Evolutionary conservation across 64 coral and sea anemone species (phyloP).

Genomic region (Trachythela sp.): DNA sequence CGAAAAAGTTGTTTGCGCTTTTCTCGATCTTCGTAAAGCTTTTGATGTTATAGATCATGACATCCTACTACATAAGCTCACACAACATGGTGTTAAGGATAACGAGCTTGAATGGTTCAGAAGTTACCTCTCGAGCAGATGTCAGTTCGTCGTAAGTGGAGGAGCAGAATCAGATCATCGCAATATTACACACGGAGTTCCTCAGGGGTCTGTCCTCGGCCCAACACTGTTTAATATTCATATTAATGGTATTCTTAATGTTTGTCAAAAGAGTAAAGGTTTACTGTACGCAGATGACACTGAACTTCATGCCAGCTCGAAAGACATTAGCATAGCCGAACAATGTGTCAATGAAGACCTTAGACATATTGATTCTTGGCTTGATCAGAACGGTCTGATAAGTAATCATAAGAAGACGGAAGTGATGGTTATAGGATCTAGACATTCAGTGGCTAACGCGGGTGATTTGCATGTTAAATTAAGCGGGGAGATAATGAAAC

Average conservation of each 20-base stretch:
- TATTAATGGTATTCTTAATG: conserved; percentile 2
- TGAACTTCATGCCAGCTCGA: too few relatives aligned
- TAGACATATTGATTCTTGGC: too few relatives aligned
- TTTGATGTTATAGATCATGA: conserved; percentile 37
- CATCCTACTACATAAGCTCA: background rate
- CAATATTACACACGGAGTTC: background rate
- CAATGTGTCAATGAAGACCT: too few relatives aligned
- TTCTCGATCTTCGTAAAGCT: conserved; percentile 27
- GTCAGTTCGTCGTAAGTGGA: background rate
- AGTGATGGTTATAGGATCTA: too few relatives aligned
- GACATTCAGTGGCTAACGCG: too few relatives aligned
- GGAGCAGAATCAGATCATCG: background rate
- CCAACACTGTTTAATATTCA: conserved; percentile 36
- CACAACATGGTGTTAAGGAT: conserved; percentile 14
- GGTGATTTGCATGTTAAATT: too few relatives aligned
- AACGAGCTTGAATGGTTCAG: conserved; percentile 26
- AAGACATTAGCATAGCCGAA: too few relatives aligned
- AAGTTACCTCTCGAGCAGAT: background rate
- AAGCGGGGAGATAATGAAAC: background rate
- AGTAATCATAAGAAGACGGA: too few relatives aligned
- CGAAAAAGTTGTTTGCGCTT: conserved; percentile 27
- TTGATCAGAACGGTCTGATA: too few relatives aligned
- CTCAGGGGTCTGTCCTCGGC: conserved; percentile 28
- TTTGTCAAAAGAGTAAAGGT: too few relatives aligned
- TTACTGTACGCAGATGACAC: too few relatives aligned